Percentiles rank a stretch among this genome's conserved stretches.
Evolutionary conservation across 64 coral and sea anemone species (phyloP).

Genomic region (Pachyseris speciosa): DNA sequence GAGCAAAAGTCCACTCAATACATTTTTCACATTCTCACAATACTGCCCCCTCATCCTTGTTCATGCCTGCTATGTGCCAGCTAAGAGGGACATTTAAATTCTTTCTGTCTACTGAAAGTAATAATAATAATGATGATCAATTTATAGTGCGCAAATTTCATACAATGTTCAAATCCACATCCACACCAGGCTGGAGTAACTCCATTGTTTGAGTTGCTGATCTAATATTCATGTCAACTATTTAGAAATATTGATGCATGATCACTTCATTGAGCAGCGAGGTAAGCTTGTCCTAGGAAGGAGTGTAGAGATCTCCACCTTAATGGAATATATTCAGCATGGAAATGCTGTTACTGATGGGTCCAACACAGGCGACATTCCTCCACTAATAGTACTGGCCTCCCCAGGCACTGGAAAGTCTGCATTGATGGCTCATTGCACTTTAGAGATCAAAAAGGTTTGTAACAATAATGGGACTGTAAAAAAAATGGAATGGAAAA

Average conservation of each 20-base stretch:
- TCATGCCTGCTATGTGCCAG: no score
- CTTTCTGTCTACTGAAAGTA: no score
- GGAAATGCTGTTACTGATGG: slow-evolving; percentile 41
- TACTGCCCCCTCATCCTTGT: no score
- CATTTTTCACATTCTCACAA: no score
- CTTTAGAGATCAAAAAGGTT: slow-evolving; percentile 73
- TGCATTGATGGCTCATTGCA: slow-evolving; percentile 77
- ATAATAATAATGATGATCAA: no score
- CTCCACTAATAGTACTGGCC: slow-evolving; percentile 60
- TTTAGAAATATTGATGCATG: slow-evolving; percentile 67
- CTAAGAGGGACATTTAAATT: no score
- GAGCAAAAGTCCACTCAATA: no score
- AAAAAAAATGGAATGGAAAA: neutral
- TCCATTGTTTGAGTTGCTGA: no score
- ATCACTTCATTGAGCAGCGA: slow-evolving; percentile 67
- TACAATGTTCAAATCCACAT: no score
- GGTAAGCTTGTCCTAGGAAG: slow-evolving; percentile 73
- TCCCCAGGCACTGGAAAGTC: slow-evolving; percentile 86
- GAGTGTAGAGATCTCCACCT: slow-evolving; percentile 45
- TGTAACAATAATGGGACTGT: neutral
- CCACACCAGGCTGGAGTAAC: no score
- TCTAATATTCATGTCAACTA: no score
- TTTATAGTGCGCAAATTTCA: no score
- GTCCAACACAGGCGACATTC: neutral
- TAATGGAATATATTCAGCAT: slow-evolving; percentile 62